Conservation (phyloP, 2,888 invertebrate species). For the Brachyptera putata region DNA sequence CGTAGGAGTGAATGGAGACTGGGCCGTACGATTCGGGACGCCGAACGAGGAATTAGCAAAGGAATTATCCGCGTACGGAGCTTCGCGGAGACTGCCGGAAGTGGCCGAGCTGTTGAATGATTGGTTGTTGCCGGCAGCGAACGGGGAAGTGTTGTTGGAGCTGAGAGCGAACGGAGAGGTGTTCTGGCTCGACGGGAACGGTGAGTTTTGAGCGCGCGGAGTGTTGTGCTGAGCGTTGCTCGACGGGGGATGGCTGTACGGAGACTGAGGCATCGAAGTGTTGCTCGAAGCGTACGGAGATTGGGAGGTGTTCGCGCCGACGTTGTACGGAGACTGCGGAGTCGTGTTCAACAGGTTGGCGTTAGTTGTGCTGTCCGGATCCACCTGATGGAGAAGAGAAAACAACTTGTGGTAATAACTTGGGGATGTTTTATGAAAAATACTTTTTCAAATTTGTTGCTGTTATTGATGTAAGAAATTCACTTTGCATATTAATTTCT, state of each 20-base stretch:
- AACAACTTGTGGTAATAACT: too few relatives aligned
- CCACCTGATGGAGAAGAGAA: slow-evolving; percentile 56
- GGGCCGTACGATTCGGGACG: not conserved
- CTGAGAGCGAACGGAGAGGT: not conserved
- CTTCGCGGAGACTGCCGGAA: too few relatives aligned
- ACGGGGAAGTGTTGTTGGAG: not conserved
- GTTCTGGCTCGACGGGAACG: not conserved
- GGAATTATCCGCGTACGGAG: too few relatives aligned
- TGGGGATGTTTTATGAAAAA: not conserved
- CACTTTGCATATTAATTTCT: too few relatives aligned
- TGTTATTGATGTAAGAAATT: not conserved
- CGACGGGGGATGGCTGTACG: slow-evolving; percentile 19
- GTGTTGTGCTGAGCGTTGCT: slow-evolving; percentile 13
- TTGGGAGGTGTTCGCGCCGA: not conserved
- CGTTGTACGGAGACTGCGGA: not conserved
- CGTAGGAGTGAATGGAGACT: not conserved
- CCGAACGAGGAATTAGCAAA: not conserved
- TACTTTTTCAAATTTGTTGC: not conserved
- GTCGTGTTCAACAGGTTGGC: slow-evolving; percentile 24
- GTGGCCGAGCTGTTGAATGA: not conserved
- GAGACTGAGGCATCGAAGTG: slow-evolving; percentile 9
- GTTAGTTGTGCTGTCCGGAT: slow-evolving; percentile 70
- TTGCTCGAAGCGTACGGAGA: slow-evolving; percentile 5
- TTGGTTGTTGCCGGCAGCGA: not conserved
- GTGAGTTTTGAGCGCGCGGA: not conserved